These are phyloP conservation scores for Bagarius yarrelli DNA, from an alignment of 2,113 vertebrate genomes.

Conservation along the genomic window DNA sequence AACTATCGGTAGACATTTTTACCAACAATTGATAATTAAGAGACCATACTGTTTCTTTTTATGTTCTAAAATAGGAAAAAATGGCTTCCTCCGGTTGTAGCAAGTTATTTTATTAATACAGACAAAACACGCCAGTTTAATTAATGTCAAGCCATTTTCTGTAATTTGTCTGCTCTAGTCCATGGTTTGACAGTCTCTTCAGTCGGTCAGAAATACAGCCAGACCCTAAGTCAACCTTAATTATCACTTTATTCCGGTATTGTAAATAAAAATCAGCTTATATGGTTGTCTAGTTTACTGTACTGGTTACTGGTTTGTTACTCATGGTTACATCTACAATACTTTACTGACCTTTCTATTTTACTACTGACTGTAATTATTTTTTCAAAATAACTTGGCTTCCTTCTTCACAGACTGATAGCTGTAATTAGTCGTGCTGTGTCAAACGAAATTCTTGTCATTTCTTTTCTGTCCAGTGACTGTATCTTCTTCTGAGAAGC, in stretches of 20 bases:
- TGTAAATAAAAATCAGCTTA: neutral
- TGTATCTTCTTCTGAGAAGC: neutral
- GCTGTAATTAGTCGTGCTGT: neutral
- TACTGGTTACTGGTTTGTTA: neutral
- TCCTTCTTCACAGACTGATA: neutral
- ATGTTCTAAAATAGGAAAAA: neutral
- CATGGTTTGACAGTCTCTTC: neutral
- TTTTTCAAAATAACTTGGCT: neutral
- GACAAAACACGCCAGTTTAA: neutral
- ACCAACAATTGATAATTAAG: no score
- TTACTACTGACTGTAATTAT: neutral
- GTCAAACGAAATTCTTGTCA: neutral
- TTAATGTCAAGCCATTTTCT: neutral
- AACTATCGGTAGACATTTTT: no score
- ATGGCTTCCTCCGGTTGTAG: neutral
- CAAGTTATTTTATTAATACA: slow-evolving; percentile 16
- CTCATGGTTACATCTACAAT: neutral
- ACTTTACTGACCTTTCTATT: neutral
- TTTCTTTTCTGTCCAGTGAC: neutral
- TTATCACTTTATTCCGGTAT: neutral
- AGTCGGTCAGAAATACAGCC: neutral
- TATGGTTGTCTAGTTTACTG: neutral
- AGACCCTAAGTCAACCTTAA: neutral
- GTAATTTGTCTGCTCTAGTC: neutral
- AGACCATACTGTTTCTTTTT: neutral